These are phyloP conservation scores for Triplophysa dalaica DNA, from an alignment of 2,113 vertebrate genomes.

Conservation along the genomic window DNA sequence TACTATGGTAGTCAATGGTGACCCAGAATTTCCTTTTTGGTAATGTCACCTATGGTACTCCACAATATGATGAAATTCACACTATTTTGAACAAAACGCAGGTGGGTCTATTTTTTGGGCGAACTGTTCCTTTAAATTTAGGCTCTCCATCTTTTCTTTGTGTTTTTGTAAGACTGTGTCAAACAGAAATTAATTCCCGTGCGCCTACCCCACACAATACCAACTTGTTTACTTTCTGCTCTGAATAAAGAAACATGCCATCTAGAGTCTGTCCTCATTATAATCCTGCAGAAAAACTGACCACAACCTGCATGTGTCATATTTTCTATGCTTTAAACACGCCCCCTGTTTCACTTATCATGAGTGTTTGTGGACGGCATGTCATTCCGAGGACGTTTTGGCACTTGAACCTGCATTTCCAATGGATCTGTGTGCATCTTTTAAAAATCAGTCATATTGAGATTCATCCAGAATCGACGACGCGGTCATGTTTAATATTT, in stretches of 20 bases:
- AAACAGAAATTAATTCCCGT: neutral
- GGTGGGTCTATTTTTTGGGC: constrained; percentile 28
- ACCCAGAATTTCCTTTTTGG: neutral
- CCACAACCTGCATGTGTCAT: neutral
- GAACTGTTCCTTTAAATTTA: constrained; percentile 13
- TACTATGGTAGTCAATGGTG: no score
- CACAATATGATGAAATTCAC: neutral
- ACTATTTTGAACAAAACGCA: neutral
- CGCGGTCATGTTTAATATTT: constrained; percentile 19
- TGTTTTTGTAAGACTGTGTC: neutral
- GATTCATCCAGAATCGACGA: neutral
- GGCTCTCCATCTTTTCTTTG: neutral
- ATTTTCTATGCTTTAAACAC: neutral
- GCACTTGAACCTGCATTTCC: constrained; percentile 1
- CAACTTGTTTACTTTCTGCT: constrained; percentile 4
- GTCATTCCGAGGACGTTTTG: neutral
- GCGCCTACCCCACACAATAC: neutral
- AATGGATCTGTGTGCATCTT: constrained; percentile 9
- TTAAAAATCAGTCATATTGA: neutral
- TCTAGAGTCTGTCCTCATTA: neutral
- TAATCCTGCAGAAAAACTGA: neutral
- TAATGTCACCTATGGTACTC: neutral
- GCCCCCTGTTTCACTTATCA: neutral
- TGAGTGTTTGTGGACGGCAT: neutral
- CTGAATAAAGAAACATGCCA: neutral